Percentiles rank a stretch among this genome's conserved stretches.
phyloP scores from a whole-genome alignment of 2,888 invertebrate genomes.

The Mycogona germanica region DNA sequence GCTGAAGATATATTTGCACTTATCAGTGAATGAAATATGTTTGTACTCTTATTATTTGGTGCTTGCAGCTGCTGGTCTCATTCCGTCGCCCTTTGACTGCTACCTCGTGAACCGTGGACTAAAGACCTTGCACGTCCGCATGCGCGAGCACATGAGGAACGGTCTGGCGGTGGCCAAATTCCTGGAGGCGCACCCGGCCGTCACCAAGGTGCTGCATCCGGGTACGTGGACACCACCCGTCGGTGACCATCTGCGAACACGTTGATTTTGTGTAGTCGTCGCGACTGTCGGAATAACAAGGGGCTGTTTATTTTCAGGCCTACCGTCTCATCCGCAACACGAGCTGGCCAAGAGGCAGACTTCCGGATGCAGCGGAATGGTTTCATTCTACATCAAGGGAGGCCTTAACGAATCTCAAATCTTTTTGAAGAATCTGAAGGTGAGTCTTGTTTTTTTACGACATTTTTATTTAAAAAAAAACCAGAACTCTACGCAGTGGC shows the following conservation, averaged over 20 bases:
- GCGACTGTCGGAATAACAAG: no score
- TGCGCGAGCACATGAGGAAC: slow-evolving; percentile 76
- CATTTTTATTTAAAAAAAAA: background rate
- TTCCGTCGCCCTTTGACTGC: slow-evolving; percentile 96
- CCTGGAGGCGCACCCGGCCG: slow-evolving; percentile 63
- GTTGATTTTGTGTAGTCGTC: no score
- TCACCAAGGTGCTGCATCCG: slow-evolving; percentile 72
- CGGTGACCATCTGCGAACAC: no score
- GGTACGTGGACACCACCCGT: no score
- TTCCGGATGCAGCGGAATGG: slow-evolving; percentile 80
- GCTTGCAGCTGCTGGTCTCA: slow-evolving; percentile 70
- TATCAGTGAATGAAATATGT: no score
- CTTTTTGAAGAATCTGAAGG: slow-evolving; percentile 57
- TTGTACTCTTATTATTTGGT: no score
- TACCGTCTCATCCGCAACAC: slow-evolving; percentile 77
- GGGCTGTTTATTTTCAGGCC: slow-evolving; percentile 40
- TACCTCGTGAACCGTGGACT: slow-evolving; percentile 82
- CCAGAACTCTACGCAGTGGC: no score
- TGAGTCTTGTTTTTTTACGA: slow-evolving; percentile 1
- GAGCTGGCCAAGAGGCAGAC: slow-evolving; percentile 64
- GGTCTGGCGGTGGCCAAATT: slow-evolving; percentile 64
- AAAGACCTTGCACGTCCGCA: slow-evolving; percentile 82
- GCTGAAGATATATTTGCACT: no score
- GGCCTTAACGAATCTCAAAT: slow-evolving; percentile 54
- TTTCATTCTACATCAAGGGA: slow-evolving; percentile 77